A percentile compares a stretch with the other conserved stretches of the same genome.
phyloP scores from a whole-genome alignment of 2,113 vertebrate species.

The Phyllostomus discolor region DNA sequence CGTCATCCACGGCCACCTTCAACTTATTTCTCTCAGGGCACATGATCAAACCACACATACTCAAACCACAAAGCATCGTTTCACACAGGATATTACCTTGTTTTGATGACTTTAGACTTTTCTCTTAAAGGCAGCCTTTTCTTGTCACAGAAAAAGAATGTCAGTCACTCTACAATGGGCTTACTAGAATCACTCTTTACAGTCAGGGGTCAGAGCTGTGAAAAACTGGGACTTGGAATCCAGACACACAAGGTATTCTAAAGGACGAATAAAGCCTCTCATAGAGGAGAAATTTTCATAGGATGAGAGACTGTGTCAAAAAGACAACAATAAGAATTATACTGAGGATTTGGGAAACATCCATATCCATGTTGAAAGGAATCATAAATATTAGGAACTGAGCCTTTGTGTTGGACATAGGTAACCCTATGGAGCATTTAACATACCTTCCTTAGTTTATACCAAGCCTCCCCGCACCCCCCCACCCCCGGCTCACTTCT shows the following conservation, averaged over 20 bases:
- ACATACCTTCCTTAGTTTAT: background rate
- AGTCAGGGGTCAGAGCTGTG: background rate
- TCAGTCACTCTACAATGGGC: background rate
- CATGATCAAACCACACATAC: constrained; percentile 46
- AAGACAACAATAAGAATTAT: background rate
- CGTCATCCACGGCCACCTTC: constrained; percentile 33
- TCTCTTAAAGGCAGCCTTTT: constrained; percentile 47
- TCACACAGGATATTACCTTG: constrained; percentile 76
- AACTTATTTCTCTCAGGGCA: constrained; percentile 42
- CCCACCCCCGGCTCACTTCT: background rate
- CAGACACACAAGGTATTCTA: background rate
- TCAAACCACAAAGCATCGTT: constrained; percentile 70
- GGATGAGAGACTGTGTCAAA: background rate
- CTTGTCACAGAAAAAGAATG: constrained; percentile 18
- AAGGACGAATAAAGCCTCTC: background rate
- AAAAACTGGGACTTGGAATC: background rate
- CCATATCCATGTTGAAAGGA: background rate
- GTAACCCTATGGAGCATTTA: background rate
- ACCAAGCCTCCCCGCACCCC: background rate
- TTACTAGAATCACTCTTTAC: background rate
- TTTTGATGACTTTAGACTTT: constrained; percentile 78
- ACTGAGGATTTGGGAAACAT: background rate
- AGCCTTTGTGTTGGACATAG: background rate
- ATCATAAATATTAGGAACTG: background rate
- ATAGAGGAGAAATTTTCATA: background rate